Evolutionary conservation across 2,113 vertebrate species (phyloP).

Genomic region (Eublepharis macularius): DNA sequence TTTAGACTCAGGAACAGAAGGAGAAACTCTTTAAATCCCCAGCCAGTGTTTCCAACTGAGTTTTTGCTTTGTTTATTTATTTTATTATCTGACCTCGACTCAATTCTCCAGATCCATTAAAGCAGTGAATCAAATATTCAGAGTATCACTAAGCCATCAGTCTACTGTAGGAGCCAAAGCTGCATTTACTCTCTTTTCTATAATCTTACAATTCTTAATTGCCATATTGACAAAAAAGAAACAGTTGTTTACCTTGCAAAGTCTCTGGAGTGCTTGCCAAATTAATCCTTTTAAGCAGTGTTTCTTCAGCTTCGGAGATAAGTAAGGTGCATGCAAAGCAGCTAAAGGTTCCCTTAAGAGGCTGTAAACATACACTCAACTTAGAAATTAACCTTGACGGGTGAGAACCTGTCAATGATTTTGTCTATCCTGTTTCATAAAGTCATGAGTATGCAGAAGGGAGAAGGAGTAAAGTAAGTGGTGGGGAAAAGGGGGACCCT

Average conservation of each 20-base stretch:
- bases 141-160: conserved; percentile 61
- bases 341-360: conserved; percentile 61
- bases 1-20: fast-evolving
- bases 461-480: neutral
- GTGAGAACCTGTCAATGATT: conserved; percentile 30
- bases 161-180: conserved; percentile 73
- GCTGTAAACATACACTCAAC: conserved; percentile 33
- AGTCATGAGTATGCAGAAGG: conserved; percentile 2
- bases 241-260: conserved; percentile 81
- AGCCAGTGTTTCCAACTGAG: neutral
- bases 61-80: neutral
- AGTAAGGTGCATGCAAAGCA: conserved; percentile 71
- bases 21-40: neutral
- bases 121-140: conserved; percentile 64
- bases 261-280: conserved; percentile 76
- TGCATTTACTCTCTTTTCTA: conserved; percentile 75
- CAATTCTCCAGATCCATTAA: conserved; percentile 48
- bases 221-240: conserved; percentile 81
- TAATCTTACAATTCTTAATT: conserved; percentile 78
- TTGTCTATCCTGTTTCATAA: conserved; percentile 21
- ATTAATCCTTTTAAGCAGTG: conserved; percentile 79
- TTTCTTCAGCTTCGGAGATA: conserved; percentile 73
- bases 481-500: neutral
- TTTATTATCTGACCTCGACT: conserved; percentile 53
- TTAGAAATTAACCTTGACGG: conserved; percentile 66